Base-by-base conservation (phyloP, 2,888 invertebrate species). In the Amphipyra berbera region DNA sequence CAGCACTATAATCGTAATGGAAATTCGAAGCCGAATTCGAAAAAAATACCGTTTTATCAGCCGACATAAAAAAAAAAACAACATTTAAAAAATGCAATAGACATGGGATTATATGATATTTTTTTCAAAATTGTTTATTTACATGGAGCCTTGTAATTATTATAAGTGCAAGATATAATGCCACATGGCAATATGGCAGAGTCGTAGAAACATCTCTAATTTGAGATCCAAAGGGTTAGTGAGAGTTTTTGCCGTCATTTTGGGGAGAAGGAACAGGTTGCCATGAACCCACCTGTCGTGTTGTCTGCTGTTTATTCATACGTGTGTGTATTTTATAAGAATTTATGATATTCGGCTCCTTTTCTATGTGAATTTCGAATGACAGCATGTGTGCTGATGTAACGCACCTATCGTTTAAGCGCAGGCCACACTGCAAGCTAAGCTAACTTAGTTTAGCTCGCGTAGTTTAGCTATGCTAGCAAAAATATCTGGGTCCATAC, bases 161-260 rank as follows among this genome's bases (percentile, higher is more conserved):
- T 12, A 27, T 44, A 44, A 21, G 8, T 15, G 21, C 8, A 27
- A 9, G 12, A 12, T 27, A 44, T 10, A 7, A 8, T 21, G 9
- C 33, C 14, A 49, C n/a, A 15, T 14, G n/a, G 50, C 49, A 73
- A 62, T 73, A 73, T 57, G 67, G 58, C 38, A 57, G 48, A 58
- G 53, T n/a, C 46, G 45, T 42, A 66, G 60, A 73, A 42, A 60
- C 62, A 73, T 62, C 47, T 69, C 56, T 68, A 62, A 67, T 61
- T 63, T 61, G 44, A 71, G 68, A 58, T 76, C 82, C 70, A 87
- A 89, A 88, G 90, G 90, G 89, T 89, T 91, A 89, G 88, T 85
- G 87, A 88, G 88, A 88, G 90, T 92, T 91, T 91, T 91, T 91
- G 89, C 89, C 85, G 87, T 88, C 83, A 89, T 88, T 88, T 77